Evolutionary conservation across 2,888 invertebrate genomes (phyloP).

Genomic region (Epiblema foenella): DNA sequence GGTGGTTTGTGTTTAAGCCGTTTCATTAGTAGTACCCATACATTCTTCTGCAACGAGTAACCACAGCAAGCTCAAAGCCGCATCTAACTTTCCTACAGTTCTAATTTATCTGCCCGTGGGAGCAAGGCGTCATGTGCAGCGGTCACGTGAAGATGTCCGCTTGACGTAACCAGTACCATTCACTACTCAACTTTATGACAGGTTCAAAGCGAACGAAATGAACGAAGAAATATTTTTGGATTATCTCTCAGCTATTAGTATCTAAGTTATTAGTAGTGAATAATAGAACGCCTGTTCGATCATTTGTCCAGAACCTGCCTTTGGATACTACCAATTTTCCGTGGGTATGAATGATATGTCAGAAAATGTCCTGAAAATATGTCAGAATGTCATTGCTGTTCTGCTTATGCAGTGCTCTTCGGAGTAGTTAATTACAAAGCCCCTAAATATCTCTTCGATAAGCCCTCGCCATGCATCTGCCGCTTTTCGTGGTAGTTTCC

Average conservation of each 20-base stretch:
- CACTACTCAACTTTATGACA: neutral
- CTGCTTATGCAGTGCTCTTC: neutral
- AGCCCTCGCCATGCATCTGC: too few relatives aligned
- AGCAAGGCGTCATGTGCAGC: neutral
- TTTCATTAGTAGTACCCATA: too few relatives aligned
- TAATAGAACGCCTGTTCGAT: neutral
- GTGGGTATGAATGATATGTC: too few relatives aligned
- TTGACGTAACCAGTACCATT: neutral
- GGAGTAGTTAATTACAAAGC: too few relatives aligned
- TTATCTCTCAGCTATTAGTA: too few relatives aligned
- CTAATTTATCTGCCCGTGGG: neutral
- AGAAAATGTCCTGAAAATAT: neutral
- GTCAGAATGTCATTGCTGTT: neutral
- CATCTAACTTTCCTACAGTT: neutral
- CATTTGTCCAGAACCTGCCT: neutral
- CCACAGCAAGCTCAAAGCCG: neutral
- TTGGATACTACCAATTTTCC: too few relatives aligned
- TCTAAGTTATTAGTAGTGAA: neutral
- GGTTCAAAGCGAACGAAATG: too few relatives aligned
- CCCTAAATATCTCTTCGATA: too few relatives aligned
- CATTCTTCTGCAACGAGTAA: too few relatives aligned
- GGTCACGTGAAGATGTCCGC: neutral
- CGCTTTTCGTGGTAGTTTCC: too few relatives aligned
- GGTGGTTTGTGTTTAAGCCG: too few relatives aligned
- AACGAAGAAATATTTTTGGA: too few relatives aligned